Evolutionary conservation across 2,113 vertebrate species (phyloP).

Genomic region (Oceanodroma tethys): DNA sequence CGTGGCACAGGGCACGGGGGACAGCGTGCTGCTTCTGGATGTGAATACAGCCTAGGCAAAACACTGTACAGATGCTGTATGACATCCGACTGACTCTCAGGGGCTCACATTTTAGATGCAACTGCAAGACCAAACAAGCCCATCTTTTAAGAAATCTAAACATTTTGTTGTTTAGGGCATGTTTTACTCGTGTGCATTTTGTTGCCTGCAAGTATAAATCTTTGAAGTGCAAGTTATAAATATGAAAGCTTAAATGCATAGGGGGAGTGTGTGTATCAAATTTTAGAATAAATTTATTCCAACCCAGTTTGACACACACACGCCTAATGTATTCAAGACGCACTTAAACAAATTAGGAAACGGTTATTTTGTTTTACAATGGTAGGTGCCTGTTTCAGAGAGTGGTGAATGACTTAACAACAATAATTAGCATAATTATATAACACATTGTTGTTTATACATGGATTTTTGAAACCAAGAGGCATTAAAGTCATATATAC

Average conservation of each 20-base stretch:
- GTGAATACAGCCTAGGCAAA: rapidly evolving
- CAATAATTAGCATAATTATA: slow-evolving; percentile 30
- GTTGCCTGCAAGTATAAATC: neutral
- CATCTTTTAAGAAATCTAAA: neutral
- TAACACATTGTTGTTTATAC: neutral
- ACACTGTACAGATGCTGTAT: rapidly evolving
- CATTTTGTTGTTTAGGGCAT: neutral
- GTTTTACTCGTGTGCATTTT: neutral
- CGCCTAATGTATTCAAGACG: neutral
- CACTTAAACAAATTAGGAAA: neutral
- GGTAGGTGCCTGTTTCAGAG: neutral
- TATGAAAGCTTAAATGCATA: neutral
- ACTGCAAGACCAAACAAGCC: neutral
- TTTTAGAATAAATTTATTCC: neutral
- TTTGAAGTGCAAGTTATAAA: slow-evolving; percentile 7
- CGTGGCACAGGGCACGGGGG: neutral
- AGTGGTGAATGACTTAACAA: neutral
- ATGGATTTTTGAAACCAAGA: neutral
- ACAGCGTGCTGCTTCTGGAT: rapidly evolving
- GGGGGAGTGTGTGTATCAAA: neutral
- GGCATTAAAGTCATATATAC: neutral
- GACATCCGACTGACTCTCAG: rapidly evolving
- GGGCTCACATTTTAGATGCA: rapidly evolving
- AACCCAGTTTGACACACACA: neutral
- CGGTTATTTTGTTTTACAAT: neutral